Evolutionary conservation across 2,113 vertebrate species (phyloP), one percentile per base, ranked within the genome.

Genomic region (Parus major): DNA sequence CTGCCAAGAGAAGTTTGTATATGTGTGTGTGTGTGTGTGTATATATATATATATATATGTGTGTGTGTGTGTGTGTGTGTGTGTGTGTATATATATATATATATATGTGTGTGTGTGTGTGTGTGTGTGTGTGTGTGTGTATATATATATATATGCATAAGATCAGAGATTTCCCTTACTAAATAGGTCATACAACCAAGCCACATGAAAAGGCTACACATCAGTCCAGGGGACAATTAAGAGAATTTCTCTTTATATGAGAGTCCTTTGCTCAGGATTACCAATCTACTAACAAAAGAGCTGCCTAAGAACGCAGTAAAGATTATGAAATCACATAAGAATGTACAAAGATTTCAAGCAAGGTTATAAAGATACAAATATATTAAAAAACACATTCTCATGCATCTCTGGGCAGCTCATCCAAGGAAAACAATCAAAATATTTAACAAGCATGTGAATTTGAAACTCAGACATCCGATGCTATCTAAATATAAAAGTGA

Each of bases 351-450:
- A 78, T 80, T 94, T 94, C 81, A 63, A 76, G 66, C 9, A 68
- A 22, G n/a, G 29, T 87, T 89, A 59, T 92, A 96, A 96, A 96
- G 86, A 90, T 87, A 92, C 50, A 24, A 61, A 21, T 53, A 61
- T 86, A 80, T 93, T 90, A 79, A 90, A 96, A 91, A 29, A 1
- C 35, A 70, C 1, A 19, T 93, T 57, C 49, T 82, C 29, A 39
- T 70, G 55, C 28, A 66, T 92, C 55, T 93, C 33, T 6, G 23
- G 36, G 25, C 25, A 76, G 28, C 31, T 1, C 16, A 35, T 70
- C 35, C 41, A 78, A 89, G 33, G 11, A 82, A 81, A 92, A 66
- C n/a, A 86, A 81, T 42, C 8, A 87, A 79, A 96, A 76, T 64
- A 78, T 71, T 83, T 85, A 78, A 47, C 28, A 86, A 57, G 33